Evolutionary conservation across 2,888 invertebrate species (phyloP), one percentile per base, ranked within the genome.

Genomic region (Calameuta pallipes): DNA sequence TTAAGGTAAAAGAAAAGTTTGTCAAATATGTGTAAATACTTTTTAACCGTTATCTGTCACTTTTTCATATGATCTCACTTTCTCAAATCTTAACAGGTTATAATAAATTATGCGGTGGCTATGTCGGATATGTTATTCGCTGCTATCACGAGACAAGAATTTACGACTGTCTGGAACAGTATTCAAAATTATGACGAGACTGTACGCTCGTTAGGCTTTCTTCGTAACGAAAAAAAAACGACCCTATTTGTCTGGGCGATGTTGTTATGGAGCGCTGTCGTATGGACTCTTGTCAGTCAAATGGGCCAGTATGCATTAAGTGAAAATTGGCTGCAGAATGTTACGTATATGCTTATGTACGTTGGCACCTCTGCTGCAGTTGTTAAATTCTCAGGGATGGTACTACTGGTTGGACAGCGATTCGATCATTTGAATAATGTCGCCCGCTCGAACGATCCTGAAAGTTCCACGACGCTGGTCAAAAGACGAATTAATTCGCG

Each of bases 141-240:
- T 13, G 11, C 87, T 3, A 33, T 76, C 6, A 78, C 78, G 4
- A 84, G 89, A n/a, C 75, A 56, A 12, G 76, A 82, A n/a, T 87
- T 91, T 34, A 69, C 76, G 4, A 79, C 68, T 30, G 82, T 89
- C 11, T 91, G 90, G 90, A 91, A 90, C 77, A 78, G 75, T 3
- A 82, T 91, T 23, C 86, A 89, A 41, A 86, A 90, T 76, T 89
- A 85, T 75, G 91, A 91, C 81, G 86, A 85, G 31, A 77, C 75
- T 73, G 78, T 85, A 11, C 76, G 77, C 12, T 81, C 83, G 41
- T 76, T 89, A 11, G 89, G 89, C 1, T 85, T 89, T 35, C 78
- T 84, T 23, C 85, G 80, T 33, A 86, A 78, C 34, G 89, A 84
- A 77, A 84, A 41, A 3, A 82, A 76, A 76, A 80, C 82, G 0